Base-by-base conservation (phyloP, 2,113 vertebrate genomes). In the Geococcyx californianus region DNA sequence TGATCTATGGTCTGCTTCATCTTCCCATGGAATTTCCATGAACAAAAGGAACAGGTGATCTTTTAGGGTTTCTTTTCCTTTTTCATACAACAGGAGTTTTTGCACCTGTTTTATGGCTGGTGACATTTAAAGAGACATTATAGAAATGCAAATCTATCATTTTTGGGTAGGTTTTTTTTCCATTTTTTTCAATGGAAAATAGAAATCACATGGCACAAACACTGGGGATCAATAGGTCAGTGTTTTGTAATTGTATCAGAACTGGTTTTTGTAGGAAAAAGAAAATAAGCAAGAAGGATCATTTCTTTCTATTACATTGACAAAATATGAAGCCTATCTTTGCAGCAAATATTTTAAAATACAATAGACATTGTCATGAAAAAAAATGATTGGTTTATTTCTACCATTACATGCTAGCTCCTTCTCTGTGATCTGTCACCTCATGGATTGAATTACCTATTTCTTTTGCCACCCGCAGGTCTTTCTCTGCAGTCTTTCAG, bases 271-370 rank as follows among this genome's bases (percentile, higher is more conserved):
- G 18, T 9, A n/a, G 58, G 9, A 63, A 55, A 83, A 66, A 51
- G 3, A 77, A 82, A 77, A 44, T 18, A 33, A 34, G 2, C 1
- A 0, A 28, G 28, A 69, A 60, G 7, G 3, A n/a, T 28, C 42
- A 26, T 54, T 85, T 54, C 6, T 55, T 66, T 45, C 16, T 34
- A 36, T 58, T 40, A 20, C 54, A 8, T 14, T 49, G 24, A 56
- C 13, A 55, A 55, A 40, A 31, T 26, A 10, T 0, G 0, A 44
- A 52, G 2, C 5, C 7, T 31, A 3, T 25, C 2, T 59, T 54
- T n/a, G 29, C 1, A 28, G n/a, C 44, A 75, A 72, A 19, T 16
- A 69, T 56, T 34, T 36, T 7, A 80, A 85, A 73, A 36, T 28
- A 21, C 10, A 83, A 19, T 7, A 49, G 13, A 9, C 38, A 12